Base-by-base conservation (phyloP, 2,113 vertebrate genomes). In the Candoia aspera region DNA sequence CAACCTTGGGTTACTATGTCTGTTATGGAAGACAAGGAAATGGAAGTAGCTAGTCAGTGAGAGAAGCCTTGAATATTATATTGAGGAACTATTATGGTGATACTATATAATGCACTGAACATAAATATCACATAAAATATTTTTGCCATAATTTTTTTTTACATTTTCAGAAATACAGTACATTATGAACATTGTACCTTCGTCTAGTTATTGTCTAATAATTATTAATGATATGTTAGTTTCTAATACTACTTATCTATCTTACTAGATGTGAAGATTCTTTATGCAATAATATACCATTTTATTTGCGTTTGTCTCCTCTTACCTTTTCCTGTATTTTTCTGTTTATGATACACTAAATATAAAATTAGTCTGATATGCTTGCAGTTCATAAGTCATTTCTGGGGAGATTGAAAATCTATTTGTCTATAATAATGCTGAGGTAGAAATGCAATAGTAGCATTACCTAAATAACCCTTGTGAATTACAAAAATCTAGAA, bases 331-430 rank as follows among this genome's bases (percentile, higher is more conserved):
- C 17, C 21, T 11, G 23, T 59, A 60, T 92, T 89, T 54, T 24
- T 26, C 23, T 58, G 55, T 95, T 87, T n/a, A 92, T 1, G 54
- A 62, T 59, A 1, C 33, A 57, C 64, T 92, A 95, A 91, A 90
- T 93, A 90, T 29, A 94, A 95, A 95, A 9, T 88, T 79, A 0
- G 91, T 37, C 89, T 92, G 93, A 90, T 95, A 92, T 96, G n/a
- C 84, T 54, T 91, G 42, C 84, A 23, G 15, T 60, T 94, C 93
- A 85, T 86, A 93, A 57, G 59, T 90, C 93, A 86, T 90, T 91
- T 95, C 62, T 95, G 90, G 91, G 90, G 54, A 83, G 49, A 95
- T 94, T 96, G 95, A 96, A 95, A 92, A 97, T 97, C 90, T 37
- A 90, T 91, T 95, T 92, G 37, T 95, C 88, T 94, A 90, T 93